phyloP scores from a whole-genome alignment of 1,140 invertebrate genomes.

The Magallana ariakensis region DNA sequence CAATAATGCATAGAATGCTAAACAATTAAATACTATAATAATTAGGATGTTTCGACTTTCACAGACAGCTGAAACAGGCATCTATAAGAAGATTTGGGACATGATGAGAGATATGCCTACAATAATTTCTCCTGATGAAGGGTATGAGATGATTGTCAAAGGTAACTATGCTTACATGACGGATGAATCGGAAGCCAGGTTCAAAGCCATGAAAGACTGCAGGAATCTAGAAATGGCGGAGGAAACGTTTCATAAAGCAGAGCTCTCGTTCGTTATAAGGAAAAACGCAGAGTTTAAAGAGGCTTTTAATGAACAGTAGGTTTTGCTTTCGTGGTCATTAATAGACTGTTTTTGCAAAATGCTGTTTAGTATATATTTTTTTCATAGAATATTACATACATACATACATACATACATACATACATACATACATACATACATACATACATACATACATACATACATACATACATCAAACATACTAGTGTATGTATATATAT shows the following conservation, averaged over 20 bases:
- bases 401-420: no score
- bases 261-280: conserved; percentile 65
- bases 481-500: no score
- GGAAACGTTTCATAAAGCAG: conserved; percentile 70
- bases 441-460: no score
- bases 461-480: no score
- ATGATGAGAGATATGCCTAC: conserved; percentile 62
- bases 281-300: conserved; percentile 65
- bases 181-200: conserved; percentile 64
- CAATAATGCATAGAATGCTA: no score
- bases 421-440: no score
- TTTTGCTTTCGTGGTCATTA: not conserved
- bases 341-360: no score
- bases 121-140: conserved; percentile 57
- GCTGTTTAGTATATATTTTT: no score
- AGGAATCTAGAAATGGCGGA: conserved; percentile 63
- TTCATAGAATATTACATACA: no score
- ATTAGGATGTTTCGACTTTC: no score
- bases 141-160: conserved; percentile 51
- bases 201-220: conserved; percentile 64
- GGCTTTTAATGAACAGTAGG: conserved; percentile 66
- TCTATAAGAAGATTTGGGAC: conserved; percentile 63
- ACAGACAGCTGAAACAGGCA: not conserved
- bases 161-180: conserved; percentile 59
- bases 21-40: no score